These are phyloP conservation scores for Malthinus seriepunctatus DNA, from an alignment of 2,888 invertebrate species.

Conservation along the genomic window DNA sequence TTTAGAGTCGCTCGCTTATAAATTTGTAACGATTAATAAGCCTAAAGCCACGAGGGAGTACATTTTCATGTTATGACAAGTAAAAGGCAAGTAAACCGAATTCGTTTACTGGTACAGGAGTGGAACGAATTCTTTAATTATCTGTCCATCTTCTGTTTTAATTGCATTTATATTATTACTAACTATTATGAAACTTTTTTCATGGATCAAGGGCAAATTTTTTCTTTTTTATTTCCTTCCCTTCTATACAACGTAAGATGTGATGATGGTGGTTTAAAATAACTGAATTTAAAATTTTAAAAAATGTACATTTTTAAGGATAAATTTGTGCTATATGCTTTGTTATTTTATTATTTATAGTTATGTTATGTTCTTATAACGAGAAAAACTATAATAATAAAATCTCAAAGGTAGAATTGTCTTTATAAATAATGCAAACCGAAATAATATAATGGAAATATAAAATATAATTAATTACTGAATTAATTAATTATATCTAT, in stretches of 20 bases:
- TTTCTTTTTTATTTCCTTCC: too few relatives aligned
- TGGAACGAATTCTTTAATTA: slow-evolving; percentile 22
- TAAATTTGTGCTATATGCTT: too few relatives aligned
- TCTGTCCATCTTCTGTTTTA: neutral
- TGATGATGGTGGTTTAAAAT: too few relatives aligned
- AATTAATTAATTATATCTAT: slow-evolving; percentile 22
- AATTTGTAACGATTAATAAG: neutral
- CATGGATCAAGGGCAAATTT: too few relatives aligned
- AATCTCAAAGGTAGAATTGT: neutral
- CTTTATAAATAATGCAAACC: slow-evolving; percentile 21
- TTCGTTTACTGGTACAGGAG: slow-evolving; percentile 24
- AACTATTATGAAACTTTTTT: too few relatives aligned
- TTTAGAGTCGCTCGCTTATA: too few relatives aligned
- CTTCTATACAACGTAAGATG: too few relatives aligned
- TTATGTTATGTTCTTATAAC: too few relatives aligned
- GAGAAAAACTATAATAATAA: too few relatives aligned
- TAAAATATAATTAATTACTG: slow-evolving; percentile 27
- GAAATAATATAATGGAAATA: slow-evolving; percentile 23
- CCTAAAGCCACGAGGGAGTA: slow-evolving; percentile 11
- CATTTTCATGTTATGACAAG: slow-evolving; percentile 1
- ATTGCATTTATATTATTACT: neutral
- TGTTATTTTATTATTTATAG: too few relatives aligned
- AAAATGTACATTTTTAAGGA: too few relatives aligned
- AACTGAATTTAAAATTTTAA: too few relatives aligned
- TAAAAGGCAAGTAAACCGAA: slow-evolving; percentile 16